Conservation (phyloP, 2,113 vertebrate genomes). For the Rafetus swinhoei region DNA sequence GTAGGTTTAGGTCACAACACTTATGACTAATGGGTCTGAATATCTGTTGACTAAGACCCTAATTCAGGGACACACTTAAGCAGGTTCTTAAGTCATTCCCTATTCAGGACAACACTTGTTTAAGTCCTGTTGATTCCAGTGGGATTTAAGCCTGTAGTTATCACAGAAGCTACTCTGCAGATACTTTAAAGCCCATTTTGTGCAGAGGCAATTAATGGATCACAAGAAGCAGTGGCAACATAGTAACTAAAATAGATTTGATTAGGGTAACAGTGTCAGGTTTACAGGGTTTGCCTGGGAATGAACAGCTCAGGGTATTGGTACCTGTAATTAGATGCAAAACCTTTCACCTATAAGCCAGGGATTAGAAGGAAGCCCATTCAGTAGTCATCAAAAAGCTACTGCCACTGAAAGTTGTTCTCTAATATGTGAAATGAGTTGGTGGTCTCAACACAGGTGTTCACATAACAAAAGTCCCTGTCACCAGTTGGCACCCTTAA, state of each 20-base stretch:
- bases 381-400: neutral
- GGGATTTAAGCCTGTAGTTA: rapidly evolving
- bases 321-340: neutral
- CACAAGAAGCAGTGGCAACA: conserved; percentile 37
- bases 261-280: neutral
- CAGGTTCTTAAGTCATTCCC: neutral
- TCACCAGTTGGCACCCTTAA: neutral
- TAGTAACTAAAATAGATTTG: conserved; percentile 12
- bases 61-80: neutral
- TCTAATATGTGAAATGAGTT: neutral
- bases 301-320: neutral
- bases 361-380: neutral
- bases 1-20: neutral
- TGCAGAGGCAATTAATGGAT: neutral
- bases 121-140: neutral
- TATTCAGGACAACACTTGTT: neutral
- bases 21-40: neutral
- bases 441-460: neutral
- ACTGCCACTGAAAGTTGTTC: neutral
- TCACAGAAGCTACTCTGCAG: conserved; percentile 32
- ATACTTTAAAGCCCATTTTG: neutral
- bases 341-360: conserved; percentile 22
- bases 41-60: neutral
- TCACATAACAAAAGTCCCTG: neutral
- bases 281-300: neutral